These are phyloP conservation scores for Marmota monax DNA, from an alignment of 2,113 vertebrate genomes.

Conservation along the genomic window DNA sequence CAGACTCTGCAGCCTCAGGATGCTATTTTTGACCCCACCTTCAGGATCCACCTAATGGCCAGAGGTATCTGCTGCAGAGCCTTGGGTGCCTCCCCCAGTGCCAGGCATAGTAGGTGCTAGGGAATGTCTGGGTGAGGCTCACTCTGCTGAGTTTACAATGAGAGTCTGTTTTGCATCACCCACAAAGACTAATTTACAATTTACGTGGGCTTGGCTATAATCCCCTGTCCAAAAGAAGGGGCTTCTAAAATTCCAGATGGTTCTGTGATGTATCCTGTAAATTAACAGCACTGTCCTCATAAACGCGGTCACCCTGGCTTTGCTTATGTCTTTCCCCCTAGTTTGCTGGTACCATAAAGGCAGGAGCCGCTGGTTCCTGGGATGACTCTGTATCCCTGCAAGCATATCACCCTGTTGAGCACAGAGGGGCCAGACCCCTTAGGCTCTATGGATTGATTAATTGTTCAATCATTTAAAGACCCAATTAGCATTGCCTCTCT, in stretches of 20 bases:
- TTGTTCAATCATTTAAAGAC: conserved; percentile 47
- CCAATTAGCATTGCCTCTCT: conserved; percentile 37
- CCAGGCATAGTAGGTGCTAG: not conserved
- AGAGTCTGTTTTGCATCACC: not conserved
- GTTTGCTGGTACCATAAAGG: not conserved
- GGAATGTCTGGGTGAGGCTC: too few relatives aligned
- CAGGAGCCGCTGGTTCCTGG: not conserved
- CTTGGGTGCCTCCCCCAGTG: fast-evolving
- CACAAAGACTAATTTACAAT: not conserved
- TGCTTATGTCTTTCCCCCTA: fast-evolving
- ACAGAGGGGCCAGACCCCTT: not conserved
- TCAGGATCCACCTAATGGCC: fast-evolving
- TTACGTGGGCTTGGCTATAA: not conserved
- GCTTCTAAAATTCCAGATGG: not conserved
- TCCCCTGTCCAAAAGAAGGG: too few relatives aligned
- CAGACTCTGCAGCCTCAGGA: not conserved
- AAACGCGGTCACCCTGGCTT: fast-evolving
- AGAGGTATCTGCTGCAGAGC: not conserved
- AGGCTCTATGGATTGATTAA: not conserved
- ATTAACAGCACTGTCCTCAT: not conserved
- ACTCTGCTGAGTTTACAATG: not conserved
- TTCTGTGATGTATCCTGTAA: fast-evolving
- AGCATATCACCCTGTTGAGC: not conserved
- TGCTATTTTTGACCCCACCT: not conserved
- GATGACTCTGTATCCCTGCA: not conserved